A percentile compares a stretch with the other conserved stretches of the same genome.
Conservation (phyloP, 2,113 vertebrate genomes). For the Rhinopomastus cyanomelas region DNA sequence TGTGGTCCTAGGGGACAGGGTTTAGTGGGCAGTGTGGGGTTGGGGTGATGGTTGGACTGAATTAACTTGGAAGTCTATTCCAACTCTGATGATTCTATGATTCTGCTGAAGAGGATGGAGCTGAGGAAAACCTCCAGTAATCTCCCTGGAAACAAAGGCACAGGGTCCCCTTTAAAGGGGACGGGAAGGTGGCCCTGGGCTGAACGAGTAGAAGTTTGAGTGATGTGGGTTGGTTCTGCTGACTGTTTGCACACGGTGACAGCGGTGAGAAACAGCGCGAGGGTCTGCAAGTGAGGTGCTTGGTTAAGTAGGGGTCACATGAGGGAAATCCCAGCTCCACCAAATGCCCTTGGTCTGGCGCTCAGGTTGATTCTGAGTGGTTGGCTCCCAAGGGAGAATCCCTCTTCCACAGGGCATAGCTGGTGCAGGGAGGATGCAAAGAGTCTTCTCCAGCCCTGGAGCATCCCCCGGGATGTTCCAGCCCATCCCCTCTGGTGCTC, state of each 20-base stretch:
- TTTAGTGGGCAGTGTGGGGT: too few species aligned
- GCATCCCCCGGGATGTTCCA: neutral
- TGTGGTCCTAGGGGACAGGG: too few species aligned
- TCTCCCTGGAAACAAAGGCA: neutral
- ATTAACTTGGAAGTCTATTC: too few species aligned
- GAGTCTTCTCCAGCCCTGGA: neutral
- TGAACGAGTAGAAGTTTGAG: neutral
- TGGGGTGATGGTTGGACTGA: too few species aligned
- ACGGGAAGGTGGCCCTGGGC: neutral
- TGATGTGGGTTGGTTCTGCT: conserved; percentile 32
- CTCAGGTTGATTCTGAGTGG: accelerated
- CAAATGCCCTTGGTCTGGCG: neutral
- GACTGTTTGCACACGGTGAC: conserved; percentile 28
- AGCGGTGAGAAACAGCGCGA: conserved; percentile 12
- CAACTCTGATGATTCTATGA: too few species aligned
- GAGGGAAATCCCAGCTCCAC: neutral
- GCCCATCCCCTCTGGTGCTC: neutral
- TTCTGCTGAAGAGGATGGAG: neutral
- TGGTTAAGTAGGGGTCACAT: conserved; percentile 36
- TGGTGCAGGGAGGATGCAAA: neutral
- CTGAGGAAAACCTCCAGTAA: neutral
- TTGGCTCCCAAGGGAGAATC: accelerated
- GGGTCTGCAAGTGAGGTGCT: conserved; percentile 50
- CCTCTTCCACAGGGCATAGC: accelerated
- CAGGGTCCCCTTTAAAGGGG: neutral